Conservation (phyloP, 2,888 invertebrate species). For the Dicycla oo region DNA sequence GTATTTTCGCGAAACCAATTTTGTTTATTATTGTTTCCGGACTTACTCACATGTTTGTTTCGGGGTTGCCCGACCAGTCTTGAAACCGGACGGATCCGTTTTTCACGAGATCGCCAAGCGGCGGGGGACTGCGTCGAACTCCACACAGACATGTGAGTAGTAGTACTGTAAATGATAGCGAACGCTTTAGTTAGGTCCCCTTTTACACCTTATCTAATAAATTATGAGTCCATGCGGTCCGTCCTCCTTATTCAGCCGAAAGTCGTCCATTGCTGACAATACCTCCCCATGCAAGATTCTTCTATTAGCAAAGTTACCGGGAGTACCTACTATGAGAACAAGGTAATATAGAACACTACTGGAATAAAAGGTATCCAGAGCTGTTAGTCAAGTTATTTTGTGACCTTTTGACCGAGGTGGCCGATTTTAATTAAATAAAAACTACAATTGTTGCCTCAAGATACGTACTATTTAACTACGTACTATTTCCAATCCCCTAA, state of each 20-base stretch:
- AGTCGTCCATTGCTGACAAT: not conserved
- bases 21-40: conserved; percentile 12
- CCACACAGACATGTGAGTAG: conserved; percentile 28
- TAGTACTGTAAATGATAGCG: conserved; percentile 12
- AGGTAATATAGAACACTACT: not conserved
- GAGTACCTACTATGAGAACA: not conserved
- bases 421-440: too few relatives aligned
- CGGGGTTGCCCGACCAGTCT: not conserved
- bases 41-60: conserved; percentile 20
- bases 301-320: not conserved
- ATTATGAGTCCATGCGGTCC: not conserved
- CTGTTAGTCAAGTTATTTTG: too few relatives aligned
- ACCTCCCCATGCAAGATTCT: not conserved
- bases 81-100: not conserved
- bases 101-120: not conserved
- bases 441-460: too few relatives aligned
- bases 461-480: too few relatives aligned
- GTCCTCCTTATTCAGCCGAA: not conserved
- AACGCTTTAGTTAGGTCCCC: not conserved
- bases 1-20: not conserved
- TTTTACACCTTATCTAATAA: not conserved
- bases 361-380: too few relatives aligned
- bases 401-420: too few relatives aligned
- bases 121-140: not conserved
- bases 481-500: too few relatives aligned